Conservation (phyloP, 2,113 vertebrate species). For the Megaceryle maxima region DNA sequence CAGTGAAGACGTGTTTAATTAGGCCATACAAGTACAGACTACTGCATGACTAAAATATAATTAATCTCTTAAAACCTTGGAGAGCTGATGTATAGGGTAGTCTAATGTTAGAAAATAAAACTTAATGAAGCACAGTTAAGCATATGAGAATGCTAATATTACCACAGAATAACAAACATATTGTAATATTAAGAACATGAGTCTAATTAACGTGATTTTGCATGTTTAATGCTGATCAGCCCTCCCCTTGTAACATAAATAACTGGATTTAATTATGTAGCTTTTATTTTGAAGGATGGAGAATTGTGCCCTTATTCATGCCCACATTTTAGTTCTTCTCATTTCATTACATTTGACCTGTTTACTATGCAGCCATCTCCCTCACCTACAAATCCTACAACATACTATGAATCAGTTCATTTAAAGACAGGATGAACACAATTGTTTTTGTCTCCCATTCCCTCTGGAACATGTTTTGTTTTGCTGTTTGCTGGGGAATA, state of each 20-base stretch:
- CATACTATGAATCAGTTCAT: neutral
- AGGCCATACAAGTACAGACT: neutral
- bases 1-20: constrained; percentile 21
- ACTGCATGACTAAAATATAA: constrained; percentile 35
- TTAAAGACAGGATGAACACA: neutral
- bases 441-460: neutral
- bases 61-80: constrained; percentile 5
- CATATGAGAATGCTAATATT: constrained; percentile 23
- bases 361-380: neutral
- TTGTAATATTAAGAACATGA: constrained; percentile 33
- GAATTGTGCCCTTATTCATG: neutral
- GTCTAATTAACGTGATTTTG: constrained; percentile 26
- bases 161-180: constrained; percentile 48
- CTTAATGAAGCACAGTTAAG: constrained; percentile 42
- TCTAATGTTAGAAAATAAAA: constrained; percentile 47
- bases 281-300: neutral
- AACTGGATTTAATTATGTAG: neutral
- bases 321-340: neutral
- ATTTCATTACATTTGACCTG: neutral
- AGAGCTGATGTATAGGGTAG: neutral
- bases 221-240: constrained; percentile 24
- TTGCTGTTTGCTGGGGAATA: neutral
- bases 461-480: neutral
- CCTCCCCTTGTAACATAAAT: neutral
- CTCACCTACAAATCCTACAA: neutral